These are phyloP conservation scores for Apaloderma vittatum DNA, from an alignment of 2,113 vertebrate genomes.

Conservation along the genomic window DNA sequence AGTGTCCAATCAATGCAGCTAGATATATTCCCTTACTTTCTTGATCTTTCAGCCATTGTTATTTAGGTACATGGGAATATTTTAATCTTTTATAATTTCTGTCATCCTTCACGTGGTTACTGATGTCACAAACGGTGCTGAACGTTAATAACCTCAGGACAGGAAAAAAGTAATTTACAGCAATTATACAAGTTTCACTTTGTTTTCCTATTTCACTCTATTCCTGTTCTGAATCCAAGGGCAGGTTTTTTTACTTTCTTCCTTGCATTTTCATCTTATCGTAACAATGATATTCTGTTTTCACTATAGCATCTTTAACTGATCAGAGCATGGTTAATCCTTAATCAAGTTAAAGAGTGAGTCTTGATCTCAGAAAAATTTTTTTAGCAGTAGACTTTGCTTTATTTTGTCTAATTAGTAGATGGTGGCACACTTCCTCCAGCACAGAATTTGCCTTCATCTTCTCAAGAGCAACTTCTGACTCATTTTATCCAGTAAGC, in stretches of 20 bases:
- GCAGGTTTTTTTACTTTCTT: neutral
- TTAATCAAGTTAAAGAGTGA: neutral
- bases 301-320: neutral
- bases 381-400: neutral
- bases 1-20: neutral
- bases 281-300: neutral
- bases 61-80: neutral
- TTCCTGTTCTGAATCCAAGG: neutral
- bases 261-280: neutral
- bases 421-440: neutral
- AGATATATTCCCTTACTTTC: neutral
- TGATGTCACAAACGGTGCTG: neutral
- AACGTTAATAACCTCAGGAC: neutral
- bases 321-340: neutral
- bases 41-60: neutral
- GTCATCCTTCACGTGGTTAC: neutral
- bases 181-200: neutral
- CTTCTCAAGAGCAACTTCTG: neutral
- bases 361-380: neutral
- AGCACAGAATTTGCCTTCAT: neutral
- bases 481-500: neutral
- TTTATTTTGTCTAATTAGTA: neutral
- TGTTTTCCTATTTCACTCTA: neutral
- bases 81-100: neutral
- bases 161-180: neutral